phyloP scores from a whole-genome alignment of 2,113 vertebrate genomes.

The Heterotilapia buettikoferi region DNA sequence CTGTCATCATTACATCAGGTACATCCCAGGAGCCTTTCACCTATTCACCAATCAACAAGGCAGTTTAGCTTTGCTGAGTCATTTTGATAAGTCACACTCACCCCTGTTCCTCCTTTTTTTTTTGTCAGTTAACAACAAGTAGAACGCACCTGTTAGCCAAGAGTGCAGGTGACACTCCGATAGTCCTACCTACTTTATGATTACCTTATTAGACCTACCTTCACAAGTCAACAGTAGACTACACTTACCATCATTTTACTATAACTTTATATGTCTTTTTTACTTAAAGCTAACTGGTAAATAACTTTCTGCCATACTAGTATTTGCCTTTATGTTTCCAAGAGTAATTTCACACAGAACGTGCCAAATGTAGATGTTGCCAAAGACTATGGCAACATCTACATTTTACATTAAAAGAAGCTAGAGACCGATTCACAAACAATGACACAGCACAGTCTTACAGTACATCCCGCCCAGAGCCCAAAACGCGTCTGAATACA shows the following conservation, averaged over 20 bases:
- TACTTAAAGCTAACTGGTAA: not conserved
- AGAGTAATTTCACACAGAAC: not conserved
- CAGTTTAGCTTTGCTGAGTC: constrained; percentile 28
- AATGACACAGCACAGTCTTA: not conserved
- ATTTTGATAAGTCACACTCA: not conserved
- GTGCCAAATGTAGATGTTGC: no score
- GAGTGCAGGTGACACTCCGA: not conserved
- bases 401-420: not conserved
- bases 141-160: not conserved
- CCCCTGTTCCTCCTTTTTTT: not conserved
- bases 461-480: not conserved
- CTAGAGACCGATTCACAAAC: not conserved
- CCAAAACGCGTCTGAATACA: not conserved
- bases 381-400: not conserved
- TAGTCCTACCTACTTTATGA: not conserved
- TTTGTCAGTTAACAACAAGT: not conserved
- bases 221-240: not conserved
- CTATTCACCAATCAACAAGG: not conserved
- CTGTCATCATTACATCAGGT: not conserved
- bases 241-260: not conserved
- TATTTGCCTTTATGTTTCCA: not conserved
- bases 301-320: not conserved
- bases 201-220: not conserved
- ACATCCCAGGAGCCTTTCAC: not conserved
- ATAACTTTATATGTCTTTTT: not conserved